Evolutionary conservation across 2,888 invertebrate species (phyloP).

Genomic region (Watsonalla cultraria): DNA sequence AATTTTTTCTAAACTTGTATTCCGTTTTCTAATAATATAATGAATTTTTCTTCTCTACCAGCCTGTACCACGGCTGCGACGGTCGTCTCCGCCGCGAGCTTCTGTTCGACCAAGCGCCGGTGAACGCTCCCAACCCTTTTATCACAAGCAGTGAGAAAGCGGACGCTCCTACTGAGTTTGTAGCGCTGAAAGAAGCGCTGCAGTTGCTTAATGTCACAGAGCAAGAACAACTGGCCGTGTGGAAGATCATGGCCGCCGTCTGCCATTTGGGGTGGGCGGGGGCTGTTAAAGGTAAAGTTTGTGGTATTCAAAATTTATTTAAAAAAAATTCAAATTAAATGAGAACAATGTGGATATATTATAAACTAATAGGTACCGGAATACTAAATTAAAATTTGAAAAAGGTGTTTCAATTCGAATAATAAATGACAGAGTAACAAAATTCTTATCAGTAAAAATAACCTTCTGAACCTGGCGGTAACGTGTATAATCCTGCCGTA

Average conservation of each 20-base stretch:
- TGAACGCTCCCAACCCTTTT: constrained; percentile 82
- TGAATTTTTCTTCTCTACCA: too few species aligned
- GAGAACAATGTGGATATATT: too few species aligned
- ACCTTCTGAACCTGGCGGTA: too few species aligned
- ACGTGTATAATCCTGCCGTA: too few species aligned
- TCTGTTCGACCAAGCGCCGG: constrained; percentile 83
- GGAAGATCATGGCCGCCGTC: constrained; percentile 94
- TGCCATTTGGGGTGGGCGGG: constrained; percentile 95
- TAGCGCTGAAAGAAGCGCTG: constrained; percentile 87
- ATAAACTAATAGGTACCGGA: too few species aligned
- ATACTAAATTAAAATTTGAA: too few species aligned
- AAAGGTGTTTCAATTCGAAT: too few species aligned
- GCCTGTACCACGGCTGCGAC: constrained; percentile 90
- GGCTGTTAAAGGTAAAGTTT: constrained; percentile 81
- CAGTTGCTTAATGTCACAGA: constrained; percentile 86
- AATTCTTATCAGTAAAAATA: too few species aligned
- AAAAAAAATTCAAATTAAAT: too few species aligned
- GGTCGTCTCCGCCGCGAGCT: constrained; percentile 89
- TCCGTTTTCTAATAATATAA: too few species aligned
- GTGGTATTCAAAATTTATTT: background rate
- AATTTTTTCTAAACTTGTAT: too few species aligned
- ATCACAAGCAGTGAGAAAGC: constrained; percentile 87
- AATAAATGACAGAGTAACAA: too few species aligned
- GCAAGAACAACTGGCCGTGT: constrained; percentile 89
- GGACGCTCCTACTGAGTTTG: constrained; percentile 91